A percentile compares a stretch with the other conserved stretches of the same genome.
Evolutionary conservation across 2,797 vertebrate genomes (phyloP).

Genomic region (Lacerta agilis): DNA sequence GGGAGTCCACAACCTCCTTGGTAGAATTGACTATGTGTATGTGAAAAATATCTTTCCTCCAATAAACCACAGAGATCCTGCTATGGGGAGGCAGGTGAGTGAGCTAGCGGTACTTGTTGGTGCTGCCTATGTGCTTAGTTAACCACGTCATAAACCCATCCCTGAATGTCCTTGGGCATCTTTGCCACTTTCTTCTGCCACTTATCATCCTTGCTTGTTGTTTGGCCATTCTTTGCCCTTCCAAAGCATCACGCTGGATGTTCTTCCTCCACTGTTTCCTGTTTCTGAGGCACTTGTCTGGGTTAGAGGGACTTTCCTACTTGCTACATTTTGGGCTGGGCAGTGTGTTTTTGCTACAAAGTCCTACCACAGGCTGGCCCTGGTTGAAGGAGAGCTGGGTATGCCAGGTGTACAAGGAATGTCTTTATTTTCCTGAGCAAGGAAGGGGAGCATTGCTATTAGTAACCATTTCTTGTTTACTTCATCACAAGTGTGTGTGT

Average conservation of each 20-base stretch:
- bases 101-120: neutral
- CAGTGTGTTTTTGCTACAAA: neutral
- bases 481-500: neutral
- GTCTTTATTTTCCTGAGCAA: neutral
- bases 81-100: too few relatives aligned
- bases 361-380: neutral
- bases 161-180: neutral
- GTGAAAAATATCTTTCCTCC: neutral
- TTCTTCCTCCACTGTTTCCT: neutral
- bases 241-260: neutral
- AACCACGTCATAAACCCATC: neutral
- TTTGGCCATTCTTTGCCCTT: neutral
- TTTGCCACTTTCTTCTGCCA: neutral
- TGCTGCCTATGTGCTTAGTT: neutral
- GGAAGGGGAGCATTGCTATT: neutral
- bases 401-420: neutral
- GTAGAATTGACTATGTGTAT: neutral
- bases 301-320: neutral
- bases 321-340: neutral
- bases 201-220: neutral
- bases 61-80: neutral
- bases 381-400: neutral
- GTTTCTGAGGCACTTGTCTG: neutral
- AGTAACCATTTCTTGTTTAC: neutral
- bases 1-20: too few relatives aligned